Conservation (phyloP, 2,797 vertebrate species). For the Diglossa cyanea region DNA sequence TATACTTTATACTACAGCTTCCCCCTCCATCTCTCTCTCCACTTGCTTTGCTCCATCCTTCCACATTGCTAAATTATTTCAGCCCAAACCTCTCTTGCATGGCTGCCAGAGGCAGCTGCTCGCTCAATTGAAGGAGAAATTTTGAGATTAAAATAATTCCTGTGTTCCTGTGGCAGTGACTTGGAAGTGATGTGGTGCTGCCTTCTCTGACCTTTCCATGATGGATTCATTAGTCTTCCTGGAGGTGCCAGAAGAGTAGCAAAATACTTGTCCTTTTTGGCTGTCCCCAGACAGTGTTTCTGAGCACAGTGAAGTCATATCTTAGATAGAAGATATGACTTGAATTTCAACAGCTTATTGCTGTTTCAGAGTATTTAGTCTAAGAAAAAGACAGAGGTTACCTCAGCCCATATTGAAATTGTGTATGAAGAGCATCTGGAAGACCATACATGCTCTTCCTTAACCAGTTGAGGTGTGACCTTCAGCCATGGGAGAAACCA, state of each 20-base stretch:
- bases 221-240: constrained; percentile 52
- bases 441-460: not conserved
- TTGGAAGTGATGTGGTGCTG: not conserved
- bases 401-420: not conserved
- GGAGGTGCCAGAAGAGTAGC: not conserved
- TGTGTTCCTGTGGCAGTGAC: not conserved
- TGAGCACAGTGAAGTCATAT: not conserved
- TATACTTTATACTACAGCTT: not conserved
- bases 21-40: not conserved
- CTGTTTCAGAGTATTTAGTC: not conserved
- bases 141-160: constrained; percentile 11
- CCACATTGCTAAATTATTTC: not conserved
- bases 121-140: not conserved
- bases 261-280: not conserved
- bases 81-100: not conserved
- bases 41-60: not conserved
- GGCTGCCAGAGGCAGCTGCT: not conserved
- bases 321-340: not conserved
- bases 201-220: not conserved
- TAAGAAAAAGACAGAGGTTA: constrained; percentile 6
- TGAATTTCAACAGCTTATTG: constrained; percentile 24
- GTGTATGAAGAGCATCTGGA: not conserved
- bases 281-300: constrained; percentile 15
- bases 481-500: not conserved
- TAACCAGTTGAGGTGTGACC: not conserved